phyloP scores from a whole-genome alignment of 2,797 vertebrate genomes.

The Eremophila alpestris region DNA sequence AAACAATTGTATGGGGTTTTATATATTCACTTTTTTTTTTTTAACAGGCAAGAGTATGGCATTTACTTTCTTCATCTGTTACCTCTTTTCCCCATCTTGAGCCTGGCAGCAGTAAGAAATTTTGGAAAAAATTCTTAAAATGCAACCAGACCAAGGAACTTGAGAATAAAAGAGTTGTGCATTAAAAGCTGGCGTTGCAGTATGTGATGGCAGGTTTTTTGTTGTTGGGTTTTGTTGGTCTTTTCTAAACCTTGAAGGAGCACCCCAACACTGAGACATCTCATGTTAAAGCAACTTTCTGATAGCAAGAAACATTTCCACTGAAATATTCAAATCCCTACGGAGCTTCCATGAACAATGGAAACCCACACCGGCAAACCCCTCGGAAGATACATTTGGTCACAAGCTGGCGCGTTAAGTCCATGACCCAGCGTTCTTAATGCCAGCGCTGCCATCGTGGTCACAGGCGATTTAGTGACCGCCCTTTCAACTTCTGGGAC shows the following conservation, averaged over 20 bases:
- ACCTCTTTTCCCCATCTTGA: neutral
- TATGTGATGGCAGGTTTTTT: neutral
- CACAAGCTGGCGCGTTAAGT: neutral
- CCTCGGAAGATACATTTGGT: neutral
- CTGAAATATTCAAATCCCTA: neutral
- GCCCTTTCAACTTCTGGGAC: neutral
- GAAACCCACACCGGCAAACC: neutral
- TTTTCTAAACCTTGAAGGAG: neutral
- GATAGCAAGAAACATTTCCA: neutral
- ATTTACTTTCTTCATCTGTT: neutral
- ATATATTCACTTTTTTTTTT: neutral
- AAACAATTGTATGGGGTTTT: neutral
- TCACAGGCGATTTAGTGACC: neutral
- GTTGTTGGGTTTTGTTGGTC: neutral
- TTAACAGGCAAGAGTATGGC: neutral
- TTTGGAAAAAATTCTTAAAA: neutral
- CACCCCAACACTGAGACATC: neutral
- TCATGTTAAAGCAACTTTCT: neutral
- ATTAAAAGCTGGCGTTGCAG: neutral
- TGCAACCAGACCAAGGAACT: neutral
- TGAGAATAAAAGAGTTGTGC: fast-evolving
- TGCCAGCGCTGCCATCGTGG: neutral
- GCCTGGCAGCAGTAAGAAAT: neutral
- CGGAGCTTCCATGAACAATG: neutral
- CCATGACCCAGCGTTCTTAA: neutral